phyloP scores from a whole-genome alignment of 2,888 invertebrate genomes.

The Lissonota sp. region DNA sequence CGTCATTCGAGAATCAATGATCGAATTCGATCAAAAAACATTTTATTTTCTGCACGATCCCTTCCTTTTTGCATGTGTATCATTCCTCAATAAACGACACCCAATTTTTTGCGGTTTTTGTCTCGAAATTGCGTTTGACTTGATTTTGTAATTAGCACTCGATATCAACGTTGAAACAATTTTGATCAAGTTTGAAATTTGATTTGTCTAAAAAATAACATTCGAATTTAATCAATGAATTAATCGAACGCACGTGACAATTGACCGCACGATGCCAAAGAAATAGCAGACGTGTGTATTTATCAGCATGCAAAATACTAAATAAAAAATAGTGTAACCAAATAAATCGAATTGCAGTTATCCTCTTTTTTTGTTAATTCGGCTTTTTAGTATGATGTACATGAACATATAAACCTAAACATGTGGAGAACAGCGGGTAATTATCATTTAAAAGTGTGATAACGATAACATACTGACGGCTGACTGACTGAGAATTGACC shows the following conservation, averaged over 20 bases:
- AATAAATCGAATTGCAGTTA: constrained; percentile 2
- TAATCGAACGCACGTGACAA: constrained; percentile 8
- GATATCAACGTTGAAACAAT: too few species aligned
- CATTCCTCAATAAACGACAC: constrained; percentile 8
- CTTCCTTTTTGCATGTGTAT: constrained; percentile 32
- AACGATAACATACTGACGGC: too few species aligned
- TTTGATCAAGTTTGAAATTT: too few species aligned
- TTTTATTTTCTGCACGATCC: constrained; percentile 10
- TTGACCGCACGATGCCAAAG: not conserved
- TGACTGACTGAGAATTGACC: too few species aligned
- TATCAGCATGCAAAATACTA: not conserved
- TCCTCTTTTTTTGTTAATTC: not conserved
- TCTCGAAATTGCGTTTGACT: not conserved
- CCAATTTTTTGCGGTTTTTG: constrained; percentile 4
- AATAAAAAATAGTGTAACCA: constrained; percentile 4
- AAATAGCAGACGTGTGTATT: not conserved
- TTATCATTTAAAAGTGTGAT: too few species aligned
- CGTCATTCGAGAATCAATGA: not conserved
- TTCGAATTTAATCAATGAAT: too few species aligned
- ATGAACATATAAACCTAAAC: not conserved
- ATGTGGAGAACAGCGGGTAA: too few species aligned
- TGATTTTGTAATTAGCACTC: too few species aligned
- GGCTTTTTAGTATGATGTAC: not conserved
- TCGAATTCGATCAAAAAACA: not conserved
- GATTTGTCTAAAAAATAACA: too few species aligned